Evolutionary conservation across 1,140 invertebrate species (phyloP).

Genomic region (Conopomorpha cramerella): DNA sequence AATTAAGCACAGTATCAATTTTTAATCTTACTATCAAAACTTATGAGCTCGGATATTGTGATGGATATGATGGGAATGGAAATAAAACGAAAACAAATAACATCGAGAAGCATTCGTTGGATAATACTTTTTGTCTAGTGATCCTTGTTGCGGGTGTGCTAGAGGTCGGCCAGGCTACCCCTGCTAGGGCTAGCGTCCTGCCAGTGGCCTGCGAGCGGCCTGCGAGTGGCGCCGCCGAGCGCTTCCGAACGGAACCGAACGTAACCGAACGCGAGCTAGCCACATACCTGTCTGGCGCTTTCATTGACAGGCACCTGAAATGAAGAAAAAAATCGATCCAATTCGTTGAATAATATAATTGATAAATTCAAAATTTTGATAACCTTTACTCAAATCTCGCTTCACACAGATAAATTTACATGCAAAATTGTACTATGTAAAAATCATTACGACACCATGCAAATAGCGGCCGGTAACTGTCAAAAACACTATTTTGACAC

Average conservation of each 20-base stretch:
- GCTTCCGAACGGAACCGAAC: constrained; percentile 45
- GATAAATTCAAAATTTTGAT: constrained; percentile 29
- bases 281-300: constrained; percentile 70
- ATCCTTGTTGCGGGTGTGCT: constrained; percentile 50
- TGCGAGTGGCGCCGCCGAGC: constrained; percentile 29
- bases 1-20: no score
- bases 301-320: constrained; percentile 73
- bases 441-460: no score
- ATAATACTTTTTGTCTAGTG: constrained; percentile 43
- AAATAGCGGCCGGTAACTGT: no score
- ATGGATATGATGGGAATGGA: constrained; percentile 26
- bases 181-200: no score
- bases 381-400: constrained; percentile 9
- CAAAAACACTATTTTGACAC: no score
- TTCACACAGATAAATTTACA: constrained; percentile 59
- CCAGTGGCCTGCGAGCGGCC: constrained; percentile 27
- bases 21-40: no score
- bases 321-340: constrained; percentile 65
- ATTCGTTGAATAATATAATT: constrained; percentile 60
- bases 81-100: constrained; percentile 44
- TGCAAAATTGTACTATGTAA: no score
- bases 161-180: constrained; percentile 56
- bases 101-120: constrained; percentile 54
- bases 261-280: constrained; percentile 46
- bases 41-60: no score